Conservation (phyloP, 1,140 invertebrate species). For the Panagrolaimus sp. region DNA sequence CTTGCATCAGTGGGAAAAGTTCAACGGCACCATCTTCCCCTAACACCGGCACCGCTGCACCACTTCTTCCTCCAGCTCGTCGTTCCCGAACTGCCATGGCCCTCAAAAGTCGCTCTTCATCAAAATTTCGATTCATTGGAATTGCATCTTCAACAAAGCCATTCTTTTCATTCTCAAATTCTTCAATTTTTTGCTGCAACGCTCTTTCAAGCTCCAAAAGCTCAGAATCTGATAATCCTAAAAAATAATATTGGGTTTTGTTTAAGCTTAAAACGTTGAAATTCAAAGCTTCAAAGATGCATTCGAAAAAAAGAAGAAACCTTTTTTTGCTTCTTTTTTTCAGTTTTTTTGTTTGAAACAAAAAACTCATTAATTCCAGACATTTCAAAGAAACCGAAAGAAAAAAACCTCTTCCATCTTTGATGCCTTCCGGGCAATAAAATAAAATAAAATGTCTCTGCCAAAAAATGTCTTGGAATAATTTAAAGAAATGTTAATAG, state of each 20-base stretch:
- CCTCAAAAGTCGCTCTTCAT: not conserved
- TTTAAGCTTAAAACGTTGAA: too few species aligned
- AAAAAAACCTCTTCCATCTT: too few species aligned
- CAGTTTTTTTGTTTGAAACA: too few species aligned
- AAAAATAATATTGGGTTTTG: not conserved
- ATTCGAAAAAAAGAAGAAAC: too few species aligned
- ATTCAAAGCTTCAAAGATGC: too few species aligned
- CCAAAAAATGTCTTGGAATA: too few species aligned
- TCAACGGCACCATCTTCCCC: not conserved
- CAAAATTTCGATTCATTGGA: not conserved
- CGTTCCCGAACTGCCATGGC: not conserved
- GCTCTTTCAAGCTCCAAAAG: conserved; percentile 2
- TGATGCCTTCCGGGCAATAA: too few species aligned
- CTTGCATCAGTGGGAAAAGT: not conserved
- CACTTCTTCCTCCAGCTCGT: not conserved
- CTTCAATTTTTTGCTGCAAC: not conserved
- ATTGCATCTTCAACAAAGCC: conserved; percentile 11
- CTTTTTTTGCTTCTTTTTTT: too few species aligned
- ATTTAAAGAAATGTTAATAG: too few species aligned
- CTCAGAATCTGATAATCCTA: conserved; percentile 3
- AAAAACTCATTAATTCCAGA: too few species aligned
- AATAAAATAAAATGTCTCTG: too few species aligned
- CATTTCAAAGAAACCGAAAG: too few species aligned
- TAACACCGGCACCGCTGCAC: not conserved
- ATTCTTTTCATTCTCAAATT: not conserved